Percentiles rank a stretch among this genome's conserved stretches.
Conservation (phyloP, 2,113 vertebrate genomes). For the Salvelinus fontinalis region DNA sequence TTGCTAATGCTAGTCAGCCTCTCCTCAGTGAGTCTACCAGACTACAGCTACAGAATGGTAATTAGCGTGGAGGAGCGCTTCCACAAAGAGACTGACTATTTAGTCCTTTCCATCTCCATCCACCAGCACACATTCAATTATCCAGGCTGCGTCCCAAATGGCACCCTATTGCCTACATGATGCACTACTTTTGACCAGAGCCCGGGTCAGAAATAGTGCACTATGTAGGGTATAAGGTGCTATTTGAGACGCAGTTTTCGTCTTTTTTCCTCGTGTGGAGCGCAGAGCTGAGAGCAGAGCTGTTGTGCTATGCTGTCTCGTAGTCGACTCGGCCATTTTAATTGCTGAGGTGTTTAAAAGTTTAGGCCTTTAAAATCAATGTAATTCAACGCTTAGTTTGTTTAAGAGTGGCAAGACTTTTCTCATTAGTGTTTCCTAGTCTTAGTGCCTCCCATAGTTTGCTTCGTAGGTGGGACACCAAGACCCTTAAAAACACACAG, state of each 20-base stretch:
- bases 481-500: too few relatives aligned
- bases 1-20: conserved; percentile 67
- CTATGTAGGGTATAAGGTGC: too few relatives aligned
- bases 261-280: conserved; percentile 33
- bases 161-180: too few relatives aligned
- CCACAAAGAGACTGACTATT: conserved; percentile 68
- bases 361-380: not conserved
- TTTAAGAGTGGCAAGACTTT: not conserved
- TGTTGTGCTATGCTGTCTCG: too few relatives aligned
- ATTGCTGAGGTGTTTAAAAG: conserved; percentile 23
- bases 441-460: too few relatives aligned
- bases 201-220: too few relatives aligned
- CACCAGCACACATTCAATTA: conserved; percentile 36
- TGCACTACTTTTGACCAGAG: too few relatives aligned
- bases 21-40: conserved; percentile 43
- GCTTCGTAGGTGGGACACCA: too few relatives aligned
- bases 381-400: not conserved
- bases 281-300: conserved; percentile 13
- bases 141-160: conserved; percentile 11
- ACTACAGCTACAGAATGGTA: conserved; percentile 61
- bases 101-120: conserved; percentile 16
- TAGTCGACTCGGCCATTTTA: conserved; percentile 38
- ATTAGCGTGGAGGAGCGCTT: conserved; percentile 56
- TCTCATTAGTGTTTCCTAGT: too few relatives aligned
- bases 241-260: not conserved